phyloP scores from a whole-genome alignment of 2,113 vertebrate genomes.

The Gymnobelideus leadbeateri region DNA sequence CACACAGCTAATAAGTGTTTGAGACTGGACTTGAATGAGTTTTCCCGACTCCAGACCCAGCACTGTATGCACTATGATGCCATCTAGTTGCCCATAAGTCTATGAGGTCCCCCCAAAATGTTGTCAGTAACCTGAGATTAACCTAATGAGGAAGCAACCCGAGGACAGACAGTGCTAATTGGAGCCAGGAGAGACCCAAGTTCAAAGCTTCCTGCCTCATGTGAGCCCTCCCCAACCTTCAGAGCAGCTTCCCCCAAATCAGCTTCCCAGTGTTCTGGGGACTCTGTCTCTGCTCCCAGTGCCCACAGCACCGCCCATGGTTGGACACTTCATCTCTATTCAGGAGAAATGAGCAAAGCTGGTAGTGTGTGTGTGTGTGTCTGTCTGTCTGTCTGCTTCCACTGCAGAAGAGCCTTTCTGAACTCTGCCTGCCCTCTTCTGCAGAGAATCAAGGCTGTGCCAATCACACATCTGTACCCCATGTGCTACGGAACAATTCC shows the following conservation, averaged over 20 bases:
- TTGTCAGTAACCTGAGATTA: background rate
- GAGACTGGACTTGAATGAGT: background rate
- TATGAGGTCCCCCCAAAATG: background rate
- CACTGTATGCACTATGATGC: background rate
- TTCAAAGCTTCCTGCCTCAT: background rate
- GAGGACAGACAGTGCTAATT: background rate
- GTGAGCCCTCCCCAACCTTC: background rate
- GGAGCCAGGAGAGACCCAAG: background rate
- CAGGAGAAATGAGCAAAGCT: too few relatives aligned
- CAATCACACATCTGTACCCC: background rate
- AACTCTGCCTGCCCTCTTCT: background rate
- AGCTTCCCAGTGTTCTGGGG: background rate
- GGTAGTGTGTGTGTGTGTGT: too few relatives aligned
- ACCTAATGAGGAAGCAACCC: background rate
- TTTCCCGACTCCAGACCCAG: background rate
- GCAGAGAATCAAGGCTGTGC: background rate
- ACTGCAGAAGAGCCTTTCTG: background rate
- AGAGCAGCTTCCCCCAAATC: too few relatives aligned
- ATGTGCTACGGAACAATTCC: background rate
- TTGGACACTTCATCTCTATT: background rate
- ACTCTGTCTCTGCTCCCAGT: background rate
- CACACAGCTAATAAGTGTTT: too few relatives aligned
- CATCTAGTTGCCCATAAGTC: background rate
- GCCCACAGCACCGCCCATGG: too few relatives aligned
- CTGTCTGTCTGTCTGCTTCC: background rate